Base-by-base conservation (phyloP, 2,113 vertebrate species). In the Lycocorax pyrrhopterus region DNA sequence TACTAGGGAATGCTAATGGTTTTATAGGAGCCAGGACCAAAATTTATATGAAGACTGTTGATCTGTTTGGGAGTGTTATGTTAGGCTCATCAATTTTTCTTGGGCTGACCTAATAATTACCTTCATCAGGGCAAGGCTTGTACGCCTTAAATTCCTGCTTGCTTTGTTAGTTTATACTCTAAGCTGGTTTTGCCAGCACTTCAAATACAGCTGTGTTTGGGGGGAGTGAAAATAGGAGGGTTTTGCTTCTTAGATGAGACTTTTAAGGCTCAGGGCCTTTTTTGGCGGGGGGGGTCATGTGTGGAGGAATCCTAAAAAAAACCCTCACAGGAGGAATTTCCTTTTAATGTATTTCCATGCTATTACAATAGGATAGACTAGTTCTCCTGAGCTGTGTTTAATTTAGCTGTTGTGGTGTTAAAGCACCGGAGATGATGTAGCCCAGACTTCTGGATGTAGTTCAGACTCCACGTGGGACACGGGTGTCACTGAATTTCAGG, bases 21-120 rank as follows among this genome's bases (percentile, higher is more conserved):
- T 95, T 90, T 82, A 74, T 46, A 83, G 68, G 79, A 95, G 85
- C 47, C 85, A 89, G 72, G 46, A 94, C 56, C 75, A 90, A 91
- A 91, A 93, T 94, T 93, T 95, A 88, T 91, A 83, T 53, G 78
- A 90, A 85, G 75, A 63, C 33, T 7, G 37, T 80, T 82, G 78
- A 88, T 96, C 93, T 91, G 23, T 86, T 93, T 90, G 63, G 49
- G 59, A 93, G 55, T 59, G 27, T 87, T 93, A 30, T 27, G 71
- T 85, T 76, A 73, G n/a, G 63, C 86, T 94, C 84, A 89, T 95
- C 71, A 51, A 4, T 96, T 95, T 96, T 91, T 90, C 59, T 80
- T 63, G 63, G 30, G 22, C 37, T 80, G 72, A 90, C 84, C 71
- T 90, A 69, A 62, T 95, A 96, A 90, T 92, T 96, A 51, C 71